Evolutionary conservation across 2,888 invertebrate species (phyloP).

Genomic region (Orgyia antiqua): DNA sequence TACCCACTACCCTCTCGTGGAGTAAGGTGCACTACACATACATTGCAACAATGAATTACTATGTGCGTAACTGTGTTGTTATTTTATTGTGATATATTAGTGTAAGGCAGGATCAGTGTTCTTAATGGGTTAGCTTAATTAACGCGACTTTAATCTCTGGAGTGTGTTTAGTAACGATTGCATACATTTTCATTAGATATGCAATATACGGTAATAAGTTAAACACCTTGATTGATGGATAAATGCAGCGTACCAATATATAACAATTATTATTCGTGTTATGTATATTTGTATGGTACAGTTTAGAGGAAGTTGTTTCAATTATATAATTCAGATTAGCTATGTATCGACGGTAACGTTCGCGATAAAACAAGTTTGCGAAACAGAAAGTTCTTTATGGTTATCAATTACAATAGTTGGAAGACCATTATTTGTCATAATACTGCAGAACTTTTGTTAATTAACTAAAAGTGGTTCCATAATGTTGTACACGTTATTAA

Average conservation of each 20-base stretch:
- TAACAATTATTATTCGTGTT: constrained; percentile 42
- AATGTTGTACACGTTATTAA: too few species aligned
- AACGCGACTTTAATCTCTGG: constrained; percentile 10
- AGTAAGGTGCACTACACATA: constrained; percentile 46
- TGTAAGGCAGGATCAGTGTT: constrained; percentile 15
- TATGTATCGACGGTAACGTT: constrained; percentile 30
- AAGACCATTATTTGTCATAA: too few species aligned
- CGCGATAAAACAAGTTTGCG: constrained; percentile 40
- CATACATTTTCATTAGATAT: too few species aligned
- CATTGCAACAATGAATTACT: constrained; percentile 60
- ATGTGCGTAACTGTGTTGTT: constrained; percentile 57
- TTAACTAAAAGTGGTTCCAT: too few species aligned
- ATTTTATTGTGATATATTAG: constrained; percentile 26
- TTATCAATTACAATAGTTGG: too few species aligned
- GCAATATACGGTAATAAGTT: too few species aligned
- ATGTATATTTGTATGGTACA: constrained; percentile 17
- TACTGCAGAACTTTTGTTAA: too few species aligned
- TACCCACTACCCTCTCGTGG: constrained; percentile 64
- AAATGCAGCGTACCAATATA: too few species aligned
- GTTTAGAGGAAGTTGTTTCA: constrained; percentile 45
- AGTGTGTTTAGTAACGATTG: constrained; percentile 31
- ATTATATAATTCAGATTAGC: constrained; percentile 43
- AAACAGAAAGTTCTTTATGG: constrained; percentile 12
- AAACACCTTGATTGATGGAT: too few species aligned
- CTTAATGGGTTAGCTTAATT: constrained; percentile 18